Percentiles rank a stretch among this genome's conserved stretches.
phyloP scores from a whole-genome alignment of 2,888 invertebrate species.

The Linnaemya vulpina region DNA sequence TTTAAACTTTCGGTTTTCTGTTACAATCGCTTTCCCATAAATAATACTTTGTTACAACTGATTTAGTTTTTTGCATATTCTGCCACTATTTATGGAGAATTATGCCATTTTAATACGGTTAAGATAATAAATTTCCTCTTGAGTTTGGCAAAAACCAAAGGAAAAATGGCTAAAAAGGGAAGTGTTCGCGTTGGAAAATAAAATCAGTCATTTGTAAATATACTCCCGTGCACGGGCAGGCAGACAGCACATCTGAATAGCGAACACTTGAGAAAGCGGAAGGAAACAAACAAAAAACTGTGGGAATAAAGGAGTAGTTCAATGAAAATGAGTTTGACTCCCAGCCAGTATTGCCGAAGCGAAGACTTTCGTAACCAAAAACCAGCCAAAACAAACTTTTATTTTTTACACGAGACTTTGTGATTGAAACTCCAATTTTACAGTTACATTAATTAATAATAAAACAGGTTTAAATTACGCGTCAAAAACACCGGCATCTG shows the following conservation, averaged over 20 bases:
- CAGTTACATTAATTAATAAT: no score
- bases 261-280: neutral
- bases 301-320: no score
- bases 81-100: neutral
- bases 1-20: neutral
- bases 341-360: no score
- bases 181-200: neutral
- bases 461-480: no score
- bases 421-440: no score
- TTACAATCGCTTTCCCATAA: neutral
- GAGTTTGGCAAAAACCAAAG: neutral
- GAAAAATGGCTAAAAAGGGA: neutral
- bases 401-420: no score
- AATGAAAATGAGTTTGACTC: neutral
- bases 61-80: neutral
- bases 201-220: neutral
- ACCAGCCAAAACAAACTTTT: no score
- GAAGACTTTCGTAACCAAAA: no score
- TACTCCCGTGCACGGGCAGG: no score
- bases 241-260: no score
- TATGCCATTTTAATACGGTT: neutral
- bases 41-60: neutral
- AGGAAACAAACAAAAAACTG: neutral
- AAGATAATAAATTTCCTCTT: neutral
- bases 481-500: no score